Conservation (phyloP, 2,888 invertebrate species). For the Dastarcus helophoroides region DNA sequence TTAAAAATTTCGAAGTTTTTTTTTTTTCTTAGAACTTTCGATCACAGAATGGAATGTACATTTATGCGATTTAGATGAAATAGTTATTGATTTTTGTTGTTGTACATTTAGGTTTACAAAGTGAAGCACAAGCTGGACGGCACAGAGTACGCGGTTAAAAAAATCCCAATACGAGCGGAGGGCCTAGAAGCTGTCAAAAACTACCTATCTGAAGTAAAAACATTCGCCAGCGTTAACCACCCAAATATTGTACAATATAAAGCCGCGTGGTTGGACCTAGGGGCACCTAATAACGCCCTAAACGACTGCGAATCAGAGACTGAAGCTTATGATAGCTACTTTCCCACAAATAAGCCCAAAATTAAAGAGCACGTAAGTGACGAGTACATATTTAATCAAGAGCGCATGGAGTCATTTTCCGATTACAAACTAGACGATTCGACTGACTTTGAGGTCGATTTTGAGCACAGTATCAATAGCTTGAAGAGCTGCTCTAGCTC, state of each 20-base stretch:
- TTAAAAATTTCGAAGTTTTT: no score
- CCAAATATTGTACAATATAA: slow-evolving; percentile 73
- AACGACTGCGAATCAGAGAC: slow-evolving; percentile 37
- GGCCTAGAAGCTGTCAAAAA: slow-evolving; percentile 51
- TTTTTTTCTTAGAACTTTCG: no score
- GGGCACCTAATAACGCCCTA: slow-evolving; percentile 33
- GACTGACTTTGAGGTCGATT: slow-evolving; percentile 28
- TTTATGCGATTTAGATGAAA: no score
- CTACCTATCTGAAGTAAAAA: slow-evolving; percentile 67
- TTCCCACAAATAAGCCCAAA: slow-evolving; percentile 4
- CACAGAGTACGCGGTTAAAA: slow-evolving; percentile 69
- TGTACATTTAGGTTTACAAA: slow-evolving; percentile 43
- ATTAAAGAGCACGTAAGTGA: slow-evolving; percentile 9
- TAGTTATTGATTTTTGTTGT: no score
- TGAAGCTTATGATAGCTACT: slow-evolving; percentile 20
- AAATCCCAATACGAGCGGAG: slow-evolving; percentile 54
- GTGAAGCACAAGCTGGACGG: slow-evolving; percentile 65
- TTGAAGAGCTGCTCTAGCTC: slow-evolving; percentile 8
- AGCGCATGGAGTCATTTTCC: slow-evolving; percentile 18
- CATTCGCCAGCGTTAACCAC: slow-evolving; percentile 66
- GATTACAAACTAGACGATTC: slow-evolving; percentile 16
- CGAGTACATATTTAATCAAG: slow-evolving; percentile 20
- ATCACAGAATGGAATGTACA: no score
- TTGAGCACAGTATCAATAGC: slow-evolving; percentile 22
- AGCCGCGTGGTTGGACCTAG: slow-evolving; percentile 69